Evolutionary conservation across 1,140 invertebrate species (phyloP).

Genomic region (Marisa cornuarietis): DNA sequence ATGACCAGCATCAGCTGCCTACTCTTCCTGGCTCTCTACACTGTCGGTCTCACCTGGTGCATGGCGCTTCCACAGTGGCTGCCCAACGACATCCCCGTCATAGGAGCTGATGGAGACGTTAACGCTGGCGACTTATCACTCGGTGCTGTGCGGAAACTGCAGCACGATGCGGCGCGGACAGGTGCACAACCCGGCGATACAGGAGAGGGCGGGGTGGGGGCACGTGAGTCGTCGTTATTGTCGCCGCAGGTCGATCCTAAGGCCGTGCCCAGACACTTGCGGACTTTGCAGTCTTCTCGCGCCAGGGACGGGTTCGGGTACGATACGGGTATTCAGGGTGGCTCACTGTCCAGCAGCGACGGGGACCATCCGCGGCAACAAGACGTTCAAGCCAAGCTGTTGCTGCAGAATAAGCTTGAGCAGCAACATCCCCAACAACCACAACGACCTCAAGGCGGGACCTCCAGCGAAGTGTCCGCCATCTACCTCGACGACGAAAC

Average conservation of each 20-base stretch:
- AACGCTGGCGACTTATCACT: not conserved
- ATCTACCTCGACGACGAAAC: constrained; percentile 23
- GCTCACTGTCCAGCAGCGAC: too few relatives aligned
- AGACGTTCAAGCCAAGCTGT: too few relatives aligned
- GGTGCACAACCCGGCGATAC: not conserved
- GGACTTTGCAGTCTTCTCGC: constrained; percentile 14
- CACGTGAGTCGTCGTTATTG: too few relatives aligned
- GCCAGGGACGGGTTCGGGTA: constrained; percentile 1
- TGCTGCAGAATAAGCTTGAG: too few relatives aligned
- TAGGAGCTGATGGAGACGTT: not conserved
- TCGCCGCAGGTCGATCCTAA: not conserved
- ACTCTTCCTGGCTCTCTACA: constrained; percentile 10
- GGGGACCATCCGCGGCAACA: too few relatives aligned
- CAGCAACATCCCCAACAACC: too few relatives aligned
- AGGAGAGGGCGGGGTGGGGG: too few relatives aligned
- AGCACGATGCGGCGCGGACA: not conserved
- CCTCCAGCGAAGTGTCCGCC: not conserved
- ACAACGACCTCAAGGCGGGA: too few relatives aligned
- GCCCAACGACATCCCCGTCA: not conserved
- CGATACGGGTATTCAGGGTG: not conserved
- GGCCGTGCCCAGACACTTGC: not conserved
- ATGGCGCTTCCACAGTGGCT: constrained; percentile 2
- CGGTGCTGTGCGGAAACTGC: constrained; percentile 4
- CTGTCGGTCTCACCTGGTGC: constrained; percentile 21
- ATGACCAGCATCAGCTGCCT: constrained; percentile 10